A percentile compares a stretch with the other conserved stretches of the same genome.
Conservation (phyloP, 2,888 invertebrate species). For the Vanessa cardui region DNA sequence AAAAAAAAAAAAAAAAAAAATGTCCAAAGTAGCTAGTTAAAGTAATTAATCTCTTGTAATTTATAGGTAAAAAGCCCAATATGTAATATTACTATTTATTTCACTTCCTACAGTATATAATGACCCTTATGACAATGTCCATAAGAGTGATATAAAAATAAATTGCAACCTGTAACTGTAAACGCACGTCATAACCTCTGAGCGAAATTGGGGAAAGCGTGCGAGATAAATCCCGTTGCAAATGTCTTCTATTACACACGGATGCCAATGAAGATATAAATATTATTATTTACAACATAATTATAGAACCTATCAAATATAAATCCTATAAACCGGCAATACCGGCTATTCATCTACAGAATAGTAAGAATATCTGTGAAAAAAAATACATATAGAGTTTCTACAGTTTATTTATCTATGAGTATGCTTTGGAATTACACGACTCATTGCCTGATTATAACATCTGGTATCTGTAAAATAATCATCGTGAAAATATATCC, state of each 20-base stretch:
- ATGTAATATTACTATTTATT: neutral
- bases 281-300: neutral
- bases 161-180: slow-evolving; percentile 40
- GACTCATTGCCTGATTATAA: no score
- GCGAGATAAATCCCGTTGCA: slow-evolving; percentile 59
- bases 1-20: no score
- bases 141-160: slow-evolving; percentile 31
- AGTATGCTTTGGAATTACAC: no score
- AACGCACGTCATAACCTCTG: slow-evolving; percentile 57
- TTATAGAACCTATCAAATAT: no score
- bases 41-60: neutral
- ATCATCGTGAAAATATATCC: no score
- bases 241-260: slow-evolving; percentile 28
- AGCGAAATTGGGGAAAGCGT: slow-evolving; percentile 61
- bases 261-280: neutral
- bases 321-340: no score
- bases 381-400: no score
- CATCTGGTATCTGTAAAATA: no score
- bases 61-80: neutral
- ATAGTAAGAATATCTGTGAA: no score
- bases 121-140: slow-evolving; percentile 14
- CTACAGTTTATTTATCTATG: no score
- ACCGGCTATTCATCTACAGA: no score
- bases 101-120: slow-evolving; percentile 20
- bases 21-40: neutral